Conservation (phyloP, 1,140 invertebrate species). For the Neodiprion virginianus region DNA sequence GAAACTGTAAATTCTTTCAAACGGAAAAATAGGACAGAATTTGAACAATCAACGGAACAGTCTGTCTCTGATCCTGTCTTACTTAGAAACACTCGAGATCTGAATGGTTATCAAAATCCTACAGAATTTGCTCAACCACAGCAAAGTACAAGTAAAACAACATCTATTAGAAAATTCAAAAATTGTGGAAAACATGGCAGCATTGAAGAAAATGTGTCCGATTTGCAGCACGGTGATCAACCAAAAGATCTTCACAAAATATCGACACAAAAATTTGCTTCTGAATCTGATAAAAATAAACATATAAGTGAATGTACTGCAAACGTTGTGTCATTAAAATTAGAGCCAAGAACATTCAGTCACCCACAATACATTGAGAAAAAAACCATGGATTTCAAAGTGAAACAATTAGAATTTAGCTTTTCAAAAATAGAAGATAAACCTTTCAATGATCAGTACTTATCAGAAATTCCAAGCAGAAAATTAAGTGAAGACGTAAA, state of each 20-base stretch:
- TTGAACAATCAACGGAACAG: background rate
- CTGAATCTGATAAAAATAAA: background rate
- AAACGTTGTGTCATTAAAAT: background rate
- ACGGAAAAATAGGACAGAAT: background rate
- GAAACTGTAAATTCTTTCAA: background rate
- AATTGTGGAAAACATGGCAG: background rate
- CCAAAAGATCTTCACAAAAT: background rate
- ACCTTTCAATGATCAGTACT: background rate
- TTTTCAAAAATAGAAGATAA: background rate
- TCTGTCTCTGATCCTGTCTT: background rate
- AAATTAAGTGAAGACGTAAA: background rate
- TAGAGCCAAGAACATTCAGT: background rate
- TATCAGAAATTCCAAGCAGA: background rate
- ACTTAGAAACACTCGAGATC: background rate
- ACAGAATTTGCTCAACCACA: background rate
- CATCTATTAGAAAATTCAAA: background rate
- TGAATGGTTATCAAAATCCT: background rate
- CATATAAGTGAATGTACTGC: background rate
- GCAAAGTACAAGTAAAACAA: background rate
- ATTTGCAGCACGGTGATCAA: background rate
- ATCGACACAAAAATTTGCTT: background rate
- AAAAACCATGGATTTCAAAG: background rate
- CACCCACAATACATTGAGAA: background rate
- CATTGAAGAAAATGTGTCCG: background rate
- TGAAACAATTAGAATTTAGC: background rate